Conservation (phyloP, 2,113 vertebrate genomes). For the rat (Rattus norvegicus) region DNA sequence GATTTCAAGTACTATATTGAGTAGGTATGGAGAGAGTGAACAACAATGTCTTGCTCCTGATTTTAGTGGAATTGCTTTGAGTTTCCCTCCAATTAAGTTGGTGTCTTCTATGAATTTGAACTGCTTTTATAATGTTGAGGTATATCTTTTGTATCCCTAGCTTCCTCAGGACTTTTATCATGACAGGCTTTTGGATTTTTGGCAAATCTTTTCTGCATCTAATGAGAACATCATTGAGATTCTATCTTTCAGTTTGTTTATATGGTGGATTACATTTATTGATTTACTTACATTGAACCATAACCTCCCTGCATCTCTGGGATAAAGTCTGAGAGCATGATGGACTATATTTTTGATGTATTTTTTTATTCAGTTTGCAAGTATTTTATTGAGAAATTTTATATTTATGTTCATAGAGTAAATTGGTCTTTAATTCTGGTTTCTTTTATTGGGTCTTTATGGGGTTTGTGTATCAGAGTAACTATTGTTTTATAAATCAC, state of each 20-base stretch:
- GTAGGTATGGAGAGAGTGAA: neutral
- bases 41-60: neutral
- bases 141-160: neutral
- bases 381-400: neutral
- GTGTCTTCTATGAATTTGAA: neutral
- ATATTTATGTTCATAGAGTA: too few species aligned
- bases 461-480: too few species aligned
- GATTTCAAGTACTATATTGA: neutral
- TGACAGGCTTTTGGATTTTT: neutral
- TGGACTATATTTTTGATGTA: neutral
- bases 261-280: neutral
- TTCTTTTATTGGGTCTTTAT: too few species aligned
- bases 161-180: neutral
- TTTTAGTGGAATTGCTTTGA: neutral
- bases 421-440: too few species aligned
- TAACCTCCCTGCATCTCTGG: neutral
- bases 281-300: neutral
- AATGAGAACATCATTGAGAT: neutral
- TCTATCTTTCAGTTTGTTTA: neutral
- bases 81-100: neutral
- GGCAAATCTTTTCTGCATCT: neutral
- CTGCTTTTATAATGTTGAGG: neutral
- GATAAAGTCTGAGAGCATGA: neutral
- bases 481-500: too few species aligned
- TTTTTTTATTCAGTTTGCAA: neutral